These are phyloP conservation scores for Formica aserva DNA, from an alignment of 2,888 invertebrate species.

Conservation along the genomic window DNA sequence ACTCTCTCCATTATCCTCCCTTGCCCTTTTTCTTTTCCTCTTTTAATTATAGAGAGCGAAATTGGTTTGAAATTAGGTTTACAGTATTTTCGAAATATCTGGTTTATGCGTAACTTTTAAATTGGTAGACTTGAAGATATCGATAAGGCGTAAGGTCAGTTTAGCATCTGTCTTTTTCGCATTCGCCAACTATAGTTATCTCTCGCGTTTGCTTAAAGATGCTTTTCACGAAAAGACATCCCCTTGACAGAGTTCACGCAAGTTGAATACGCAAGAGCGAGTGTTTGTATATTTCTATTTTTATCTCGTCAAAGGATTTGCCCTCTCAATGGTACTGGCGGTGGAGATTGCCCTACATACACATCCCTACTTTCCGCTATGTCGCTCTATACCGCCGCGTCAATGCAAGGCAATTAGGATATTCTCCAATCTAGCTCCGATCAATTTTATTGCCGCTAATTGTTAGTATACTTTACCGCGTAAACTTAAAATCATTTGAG, in stretches of 20 bases:
- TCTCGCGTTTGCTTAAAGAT: slow-evolving; percentile 72
- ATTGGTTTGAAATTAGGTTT: background rate
- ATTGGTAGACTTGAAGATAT: background rate
- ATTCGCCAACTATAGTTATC: slow-evolving; percentile 72
- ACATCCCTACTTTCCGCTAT: slow-evolving; percentile 14
- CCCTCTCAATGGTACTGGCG: slow-evolving; percentile 70
- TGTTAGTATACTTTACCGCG: background rate
- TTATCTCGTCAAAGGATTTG: slow-evolving; percentile 79
- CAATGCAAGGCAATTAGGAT: slow-evolving; percentile 46
- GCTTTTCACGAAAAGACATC: slow-evolving; percentile 33
- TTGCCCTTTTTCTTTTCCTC: slow-evolving; percentile 15
- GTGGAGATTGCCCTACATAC: slow-evolving; percentile 78
- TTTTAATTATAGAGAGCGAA: background rate
- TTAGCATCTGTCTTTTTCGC: slow-evolving; percentile 9
- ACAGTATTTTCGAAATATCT: background rate
- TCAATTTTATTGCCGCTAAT: slow-evolving; percentile 28
- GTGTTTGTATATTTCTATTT: slow-evolving; percentile 77
- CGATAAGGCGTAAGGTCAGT: background rate
- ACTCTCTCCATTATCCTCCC: slow-evolving; percentile 32
- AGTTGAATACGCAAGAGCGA: slow-evolving; percentile 63
- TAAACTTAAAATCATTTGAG: background rate
- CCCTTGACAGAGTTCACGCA: slow-evolving; percentile 49
- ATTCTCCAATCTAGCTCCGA: slow-evolving; percentile 34
- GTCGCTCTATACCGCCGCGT: background rate
- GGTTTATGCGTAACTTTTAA: background rate